Evolutionary conservation across 2,888 invertebrate genomes (phyloP).

Genomic region (Arenicola marina): DNA sequence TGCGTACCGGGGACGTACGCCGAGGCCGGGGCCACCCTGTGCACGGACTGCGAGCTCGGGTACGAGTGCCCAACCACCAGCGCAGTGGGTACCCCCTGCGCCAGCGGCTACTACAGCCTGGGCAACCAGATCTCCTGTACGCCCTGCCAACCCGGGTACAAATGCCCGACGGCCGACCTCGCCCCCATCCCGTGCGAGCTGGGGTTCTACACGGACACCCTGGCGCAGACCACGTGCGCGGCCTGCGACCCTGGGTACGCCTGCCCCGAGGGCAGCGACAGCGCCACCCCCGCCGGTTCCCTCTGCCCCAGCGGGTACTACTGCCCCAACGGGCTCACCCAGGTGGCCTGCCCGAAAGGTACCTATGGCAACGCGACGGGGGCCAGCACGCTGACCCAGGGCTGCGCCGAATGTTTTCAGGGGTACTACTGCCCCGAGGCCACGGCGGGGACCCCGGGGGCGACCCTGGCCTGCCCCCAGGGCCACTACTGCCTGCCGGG

Average conservation of each 20-base stretch:
- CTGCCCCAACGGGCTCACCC: slow-evolving; percentile 46
- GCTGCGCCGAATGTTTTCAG: slow-evolving; percentile 49
- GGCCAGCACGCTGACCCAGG: slow-evolving; percentile 30
- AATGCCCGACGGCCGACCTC: slow-evolving; percentile 35
- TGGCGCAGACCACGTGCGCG: slow-evolving; percentile 19
- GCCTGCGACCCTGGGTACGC: slow-evolving; percentile 44
- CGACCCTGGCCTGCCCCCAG: slow-evolving; percentile 30
- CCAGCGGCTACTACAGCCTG: slow-evolving; percentile 48
- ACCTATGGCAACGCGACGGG: slow-evolving; percentile 49
- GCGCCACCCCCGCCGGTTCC: slow-evolving; percentile 40
- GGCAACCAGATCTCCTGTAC: slow-evolving; percentile 46
- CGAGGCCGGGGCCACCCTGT: slow-evolving; percentile 37
- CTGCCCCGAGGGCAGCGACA: slow-evolving; percentile 47
- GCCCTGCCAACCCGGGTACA: slow-evolving; percentile 49
- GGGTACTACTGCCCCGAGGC: slow-evolving; percentile 54
- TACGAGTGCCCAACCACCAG: slow-evolving; percentile 44
- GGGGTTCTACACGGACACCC: slow-evolving; percentile 31
- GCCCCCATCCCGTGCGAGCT: slow-evolving; percentile 40
- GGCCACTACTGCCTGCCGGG: slow-evolving; percentile 50
- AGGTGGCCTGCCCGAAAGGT: slow-evolving; percentile 48
- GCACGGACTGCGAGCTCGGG: slow-evolving; percentile 50
- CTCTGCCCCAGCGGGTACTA: slow-evolving; percentile 49
- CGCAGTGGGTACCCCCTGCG: slow-evolving; percentile 43
- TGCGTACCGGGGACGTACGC: slow-evolving; percentile 51
- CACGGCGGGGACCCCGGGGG: slow-evolving; percentile 41